Base-by-base conservation (phyloP, 1,140 invertebrate genomes). In the Trichoplusia ni region DNA sequence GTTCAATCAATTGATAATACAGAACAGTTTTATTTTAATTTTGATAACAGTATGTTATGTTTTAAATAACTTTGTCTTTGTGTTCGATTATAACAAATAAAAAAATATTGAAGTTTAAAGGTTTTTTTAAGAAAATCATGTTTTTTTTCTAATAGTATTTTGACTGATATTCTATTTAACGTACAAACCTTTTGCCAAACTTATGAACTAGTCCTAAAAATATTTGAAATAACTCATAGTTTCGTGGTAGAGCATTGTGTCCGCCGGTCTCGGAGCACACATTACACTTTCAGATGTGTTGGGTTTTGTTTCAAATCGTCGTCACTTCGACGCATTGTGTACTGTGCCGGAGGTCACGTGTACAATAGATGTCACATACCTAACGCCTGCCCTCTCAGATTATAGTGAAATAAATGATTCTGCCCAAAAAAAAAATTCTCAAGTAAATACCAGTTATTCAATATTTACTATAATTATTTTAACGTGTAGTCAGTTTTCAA, bases 251-350 rank as follows among this genome's bases (percentile, higher is more conserved):
- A 21, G 4, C 8, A n/a, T 16, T 8, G 16, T 6, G 9, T 35
- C 21, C 37, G 18, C 1, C 4, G 25, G 61, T 60, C 67, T 58
- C 67, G 35, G 4, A 33, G 9, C 54, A 25, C 60, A 60, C 61
- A 69, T 69, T 54, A 69, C 67, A 64, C 27, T 60, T 53, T 7
- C 46, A 64, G 63, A 69, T 54, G 54, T 64, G 25, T 35, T 37
- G 54, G 63, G 56, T 64, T 64, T 56, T 69, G 58, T 60, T 60
- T 37, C 14, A 47, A 60, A 69, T 64, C 38, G 37, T 38, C 60
- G 21, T 25, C 40, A 60, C 46, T 61, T 27, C 33, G 27, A 38
- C 35, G 19, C 38, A 27, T 8, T 33, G 40, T 47, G 38, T 61
- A 49, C 62, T 61, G 49, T 61, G 16, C 42, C 14, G 19, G 59